Base-by-base conservation (phyloP, 2,113 vertebrate species). In the Cavia porcellus region DNA sequence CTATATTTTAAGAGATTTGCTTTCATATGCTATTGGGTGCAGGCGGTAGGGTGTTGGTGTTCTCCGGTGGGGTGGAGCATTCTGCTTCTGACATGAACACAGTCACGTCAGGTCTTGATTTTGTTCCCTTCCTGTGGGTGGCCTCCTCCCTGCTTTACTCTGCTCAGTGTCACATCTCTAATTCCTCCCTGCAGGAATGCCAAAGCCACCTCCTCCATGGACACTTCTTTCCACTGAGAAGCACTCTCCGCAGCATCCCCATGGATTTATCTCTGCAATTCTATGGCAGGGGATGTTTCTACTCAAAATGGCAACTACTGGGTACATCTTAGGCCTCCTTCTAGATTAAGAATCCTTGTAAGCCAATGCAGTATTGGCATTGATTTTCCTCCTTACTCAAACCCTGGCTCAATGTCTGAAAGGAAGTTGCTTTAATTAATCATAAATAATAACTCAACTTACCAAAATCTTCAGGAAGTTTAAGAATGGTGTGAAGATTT, bases 401-500 rank as follows among this genome's bases (percentile, higher is more conserved):
- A 11, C 28, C 75, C 32, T 20, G 30, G 68, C 47, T 47, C 72
- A 61, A 4, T 45, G 32, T 80, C n/a, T 80, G 32, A 55, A 4
- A 45, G 9, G 42, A 86, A 88, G 19, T 25, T 22, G 15, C 50
- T 81, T 90, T 45, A 70, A 15, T 83, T n/a, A 47, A 81, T 89
- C 30, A 85, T 89, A 95, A 84, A 61, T 1, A 11, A 55, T 32
- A 85, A 47, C 32, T 70, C 61, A 89, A 74, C 55, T 45, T 93
- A 68, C 47, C 20, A 74, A 94, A 81, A 66, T 50, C 55, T 66
- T 50, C 35, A 22, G n/a, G 30, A 86, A 90, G 17, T 90, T 81
- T 95, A n/a, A 35, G 86, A 92, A 66, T 38, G 81, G 81, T 30
- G 19, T 77, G 82, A 94, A 87, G 47, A 83, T 28, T 62, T 83